Conservation (phyloP, 2,888 invertebrate genomes). For the Poecilus cupreus region DNA sequence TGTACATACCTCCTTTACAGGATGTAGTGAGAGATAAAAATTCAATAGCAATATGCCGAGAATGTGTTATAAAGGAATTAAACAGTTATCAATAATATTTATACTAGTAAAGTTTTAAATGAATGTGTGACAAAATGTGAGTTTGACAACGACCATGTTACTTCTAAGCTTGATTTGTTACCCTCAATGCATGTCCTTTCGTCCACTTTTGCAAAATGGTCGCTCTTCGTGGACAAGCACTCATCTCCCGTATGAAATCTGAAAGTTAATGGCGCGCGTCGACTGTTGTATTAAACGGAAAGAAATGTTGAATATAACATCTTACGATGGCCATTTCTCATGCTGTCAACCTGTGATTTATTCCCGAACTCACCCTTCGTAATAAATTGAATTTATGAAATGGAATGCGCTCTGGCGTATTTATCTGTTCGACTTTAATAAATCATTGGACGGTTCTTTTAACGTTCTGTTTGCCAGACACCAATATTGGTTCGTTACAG, state of each 20-base stretch:
- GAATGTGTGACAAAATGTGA: no score
- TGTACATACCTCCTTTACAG: no score
- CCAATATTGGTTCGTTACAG: conserved; percentile 19
- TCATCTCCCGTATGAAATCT: background rate
- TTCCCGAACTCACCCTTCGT: conserved; percentile 31
- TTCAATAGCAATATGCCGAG: no score
- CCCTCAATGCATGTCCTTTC: background rate
- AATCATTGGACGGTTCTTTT: conserved; percentile 45
- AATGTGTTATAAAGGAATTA: no score
- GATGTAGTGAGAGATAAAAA: no score
- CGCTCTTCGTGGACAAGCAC: background rate
- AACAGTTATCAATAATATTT: no score
- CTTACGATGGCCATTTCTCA: conserved; percentile 54
- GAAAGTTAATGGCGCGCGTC: conserved; percentile 50
- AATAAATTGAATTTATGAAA: conserved; percentile 60
- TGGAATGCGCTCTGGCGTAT: conserved; percentile 51
- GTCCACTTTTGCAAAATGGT: background rate
- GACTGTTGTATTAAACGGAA: conserved; percentile 43
- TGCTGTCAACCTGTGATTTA: conserved; percentile 57
- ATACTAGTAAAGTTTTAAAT: no score
- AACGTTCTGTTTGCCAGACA: conserved; percentile 12
- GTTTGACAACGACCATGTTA: no score
- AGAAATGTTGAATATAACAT: conserved; percentile 55
- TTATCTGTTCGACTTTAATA: conserved; percentile 54
- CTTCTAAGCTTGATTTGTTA: no score